A percentile compares a stretch with the other conserved stretches of the same genome.
Conservation (phyloP, 2,888 invertebrate genomes). For the Rhagonycha fulva region DNA sequence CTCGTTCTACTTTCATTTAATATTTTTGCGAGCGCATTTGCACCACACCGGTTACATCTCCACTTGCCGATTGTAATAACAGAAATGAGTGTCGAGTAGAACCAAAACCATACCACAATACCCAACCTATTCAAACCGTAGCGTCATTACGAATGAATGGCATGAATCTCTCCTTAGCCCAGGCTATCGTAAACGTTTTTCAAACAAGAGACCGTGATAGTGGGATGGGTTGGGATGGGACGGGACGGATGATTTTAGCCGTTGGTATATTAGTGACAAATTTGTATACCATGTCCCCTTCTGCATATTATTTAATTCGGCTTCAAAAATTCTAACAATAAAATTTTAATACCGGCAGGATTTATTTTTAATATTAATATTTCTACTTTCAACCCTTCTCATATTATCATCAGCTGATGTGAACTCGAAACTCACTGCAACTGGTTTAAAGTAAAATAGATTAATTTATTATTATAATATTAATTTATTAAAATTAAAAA, state of each 20-base stretch:
- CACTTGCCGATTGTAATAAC: not conserved
- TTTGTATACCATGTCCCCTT: not conserved
- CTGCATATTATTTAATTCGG: not conserved
- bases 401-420: not conserved
- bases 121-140: conserved; percentile 2
- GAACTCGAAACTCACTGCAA: not conserved
- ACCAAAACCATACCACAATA: not conserved
- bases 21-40: not conserved
- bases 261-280: conserved; percentile 23
- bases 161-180: not conserved
- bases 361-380: conserved; percentile 4
- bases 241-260: conserved; percentile 15
- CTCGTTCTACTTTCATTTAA: conserved; percentile 22
- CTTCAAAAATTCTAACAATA: conserved; percentile 3
- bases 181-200: not conserved
- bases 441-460: not conserved
- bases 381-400: not conserved
- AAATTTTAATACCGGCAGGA: conserved; percentile 15
- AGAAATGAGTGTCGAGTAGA: not conserved
- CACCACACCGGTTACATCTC: conserved; percentile 6
- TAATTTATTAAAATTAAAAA: too few relatives aligned
- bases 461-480: too few relatives aligned
- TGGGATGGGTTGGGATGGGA: conserved; percentile 21
- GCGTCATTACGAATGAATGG: conserved; percentile 13
- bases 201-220: conserved; percentile 18